These are phyloP conservation scores for Drosophila persimilis DNA, from an alignment of 1,140 invertebrate species.

Conservation along the genomic window DNA sequence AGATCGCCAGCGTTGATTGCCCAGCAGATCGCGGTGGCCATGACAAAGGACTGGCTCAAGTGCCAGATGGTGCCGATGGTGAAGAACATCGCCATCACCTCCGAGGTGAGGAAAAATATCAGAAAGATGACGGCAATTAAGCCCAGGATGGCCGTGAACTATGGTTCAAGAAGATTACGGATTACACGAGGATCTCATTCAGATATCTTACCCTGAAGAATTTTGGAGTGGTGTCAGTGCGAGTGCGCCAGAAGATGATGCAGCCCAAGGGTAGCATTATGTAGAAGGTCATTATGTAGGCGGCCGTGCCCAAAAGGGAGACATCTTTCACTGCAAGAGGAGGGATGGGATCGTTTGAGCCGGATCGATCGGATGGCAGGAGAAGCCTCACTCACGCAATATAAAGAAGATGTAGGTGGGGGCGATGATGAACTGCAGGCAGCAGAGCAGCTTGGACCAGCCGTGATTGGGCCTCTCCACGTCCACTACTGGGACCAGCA, in stretches of 20 bases:
- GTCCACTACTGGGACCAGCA: constrained; percentile 32
- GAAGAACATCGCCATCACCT: constrained; percentile 39
- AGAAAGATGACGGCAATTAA: constrained; percentile 11
- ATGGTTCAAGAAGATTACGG: background rate
- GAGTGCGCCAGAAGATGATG: constrained; percentile 19
- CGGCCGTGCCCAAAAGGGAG: background rate
- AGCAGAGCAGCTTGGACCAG: constrained; percentile 44
- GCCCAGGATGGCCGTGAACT: constrained; percentile 15
- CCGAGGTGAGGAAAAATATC: constrained; percentile 11
- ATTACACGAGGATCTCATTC: background rate
- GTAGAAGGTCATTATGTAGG: background rate
- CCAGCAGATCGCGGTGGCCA: constrained; percentile 16
- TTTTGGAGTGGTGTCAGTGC: constrained; percentile 31
- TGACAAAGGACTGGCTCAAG: constrained; percentile 12
- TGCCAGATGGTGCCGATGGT: constrained; percentile 10
- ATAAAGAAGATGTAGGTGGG: constrained; percentile 14
- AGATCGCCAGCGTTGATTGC: background rate
- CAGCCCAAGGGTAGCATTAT: background rate
- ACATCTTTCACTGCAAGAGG: background rate
- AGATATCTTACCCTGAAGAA: constrained; percentile 9
- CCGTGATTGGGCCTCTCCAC: constrained; percentile 12
- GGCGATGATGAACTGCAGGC: constrained; percentile 5
- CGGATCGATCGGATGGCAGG: background rate
- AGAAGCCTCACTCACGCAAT: constrained; percentile 12
- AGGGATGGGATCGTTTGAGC: background rate